Base-by-base conservation (phyloP, 92 coral and sea anemone genomes). In the Diadumene lineata region DNA sequence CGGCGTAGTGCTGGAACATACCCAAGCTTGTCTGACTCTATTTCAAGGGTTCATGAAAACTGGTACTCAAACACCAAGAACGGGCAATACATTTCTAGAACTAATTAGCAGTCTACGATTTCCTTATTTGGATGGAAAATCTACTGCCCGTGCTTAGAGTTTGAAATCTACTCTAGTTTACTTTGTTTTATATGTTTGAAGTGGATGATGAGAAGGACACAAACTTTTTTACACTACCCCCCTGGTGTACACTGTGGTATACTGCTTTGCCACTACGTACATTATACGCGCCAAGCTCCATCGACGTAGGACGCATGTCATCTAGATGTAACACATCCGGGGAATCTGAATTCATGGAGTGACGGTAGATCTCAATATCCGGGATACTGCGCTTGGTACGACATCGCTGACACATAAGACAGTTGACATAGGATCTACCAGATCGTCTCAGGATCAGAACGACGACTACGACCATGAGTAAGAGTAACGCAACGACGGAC, bases 281-380 rank as follows among this genome's bases (percentile, higher is more conserved):
- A 60, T 79, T 91, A 78, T 87, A 91, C 48, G 92, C 84, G 22
- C 92, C 97, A 48, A 85, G 81, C 73, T 91, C 94, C 73, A 86
- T 77, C 9, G 83, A 79, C 11, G 34, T 76, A 60, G 88, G 91
- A 74, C 80, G 84, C 74, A 86, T 68, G 56, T 92, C 98, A 31
- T 92, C 98, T 76, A 94, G 66, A 81, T 83, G 92, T 21, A 88
- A 81, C 25, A 86, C 97, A 76, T 94, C 98, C 80, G 98, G 97
- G 77, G 98, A 91, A 69, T 94, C 97, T 24, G 92, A 69, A 73
- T 82, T 89, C 57, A 91, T 72, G 23, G 98, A 88, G 46, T 94
- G 98, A 56, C 97, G 98, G 66, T 92, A 94, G 44, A 94, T 92
- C 81, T 94, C 97, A 48, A 94, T 94, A 80, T 92, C 92, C 66